Percentiles rank a stretch among this genome's conserved stretches.
phyloP scores from a whole-genome alignment of 2,113 vertebrate genomes.

The Leptocoma aspasia region DNA sequence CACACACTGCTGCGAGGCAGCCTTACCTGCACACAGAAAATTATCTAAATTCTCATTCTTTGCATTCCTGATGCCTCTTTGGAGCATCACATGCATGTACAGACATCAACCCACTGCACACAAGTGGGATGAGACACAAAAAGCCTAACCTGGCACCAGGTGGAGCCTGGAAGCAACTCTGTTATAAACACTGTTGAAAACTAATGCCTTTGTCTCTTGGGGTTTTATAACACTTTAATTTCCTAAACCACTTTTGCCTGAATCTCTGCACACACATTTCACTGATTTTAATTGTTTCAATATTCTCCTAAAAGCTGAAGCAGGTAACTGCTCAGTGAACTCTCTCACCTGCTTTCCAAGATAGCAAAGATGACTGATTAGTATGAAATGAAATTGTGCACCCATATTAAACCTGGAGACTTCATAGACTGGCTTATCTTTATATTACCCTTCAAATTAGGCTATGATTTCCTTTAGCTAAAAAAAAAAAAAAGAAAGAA shows the following conservation, averaged over 20 bases:
- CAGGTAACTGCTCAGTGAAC: not conserved
- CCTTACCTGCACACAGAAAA: not conserved
- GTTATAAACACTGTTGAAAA: not conserved
- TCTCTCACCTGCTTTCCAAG: not conserved
- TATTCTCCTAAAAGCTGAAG: not conserved
- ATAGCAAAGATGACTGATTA: not conserved
- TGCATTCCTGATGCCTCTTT: not conserved
- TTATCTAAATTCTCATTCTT: not conserved
- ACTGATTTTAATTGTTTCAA: not conserved
- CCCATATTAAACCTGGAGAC: not conserved
- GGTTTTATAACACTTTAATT: not conserved
- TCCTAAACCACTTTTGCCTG: not conserved
- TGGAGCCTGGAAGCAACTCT: not conserved
- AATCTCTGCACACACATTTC: not conserved
- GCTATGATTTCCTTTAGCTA: not conserved
- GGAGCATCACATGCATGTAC: accelerated
- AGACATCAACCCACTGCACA: not conserved
- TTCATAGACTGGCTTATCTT: not conserved
- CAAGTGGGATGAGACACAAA: not conserved
- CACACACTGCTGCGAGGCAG: accelerated
- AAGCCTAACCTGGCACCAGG: not conserved
- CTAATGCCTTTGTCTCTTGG: not conserved
- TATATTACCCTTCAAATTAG: not conserved
- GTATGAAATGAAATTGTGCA: not conserved
- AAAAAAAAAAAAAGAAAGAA: not conserved